Evolutionary conservation across 2,888 invertebrate genomes (phyloP).

Genomic region (Heteropelma amictum): DNA sequence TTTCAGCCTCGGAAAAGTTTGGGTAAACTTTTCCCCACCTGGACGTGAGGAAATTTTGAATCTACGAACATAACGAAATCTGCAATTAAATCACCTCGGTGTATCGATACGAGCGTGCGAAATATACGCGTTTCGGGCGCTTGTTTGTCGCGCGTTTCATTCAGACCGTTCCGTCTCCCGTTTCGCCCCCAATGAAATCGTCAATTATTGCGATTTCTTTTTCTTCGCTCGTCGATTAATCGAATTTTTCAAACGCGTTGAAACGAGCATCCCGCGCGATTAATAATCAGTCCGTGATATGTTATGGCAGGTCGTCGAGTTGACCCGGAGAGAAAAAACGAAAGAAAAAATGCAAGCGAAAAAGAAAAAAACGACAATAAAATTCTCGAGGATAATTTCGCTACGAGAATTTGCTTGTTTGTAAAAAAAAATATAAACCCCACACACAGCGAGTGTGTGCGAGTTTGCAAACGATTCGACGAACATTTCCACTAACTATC

Average conservation of each 20-base stretch:
- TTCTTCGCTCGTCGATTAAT: constrained; percentile 18
- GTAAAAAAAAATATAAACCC: too few relatives aligned
- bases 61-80: neutral
- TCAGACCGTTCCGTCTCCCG: neutral
- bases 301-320: constrained; percentile 61
- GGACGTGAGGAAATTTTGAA: neutral
- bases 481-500: constrained; percentile 10
- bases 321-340: constrained; percentile 39
- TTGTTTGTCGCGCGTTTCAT: neutral
- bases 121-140: constrained; percentile 2
- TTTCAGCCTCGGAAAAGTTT: too few relatives aligned
- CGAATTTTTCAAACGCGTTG: constrained; percentile 24
- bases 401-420: neutral
- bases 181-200: constrained; percentile 13
- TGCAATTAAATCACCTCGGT: neutral
- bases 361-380: constrained; percentile 2
- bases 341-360: constrained; percentile 3
- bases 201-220: constrained; percentile 39
- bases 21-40: neutral
- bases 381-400: constrained; percentile 11
- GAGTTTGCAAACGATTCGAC: neutral
- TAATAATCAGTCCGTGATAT: constrained; percentile 60
- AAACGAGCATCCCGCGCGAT: constrained; percentile 35
- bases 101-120: neutral
- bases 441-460: neutral